Conservation (phyloP, 2,797 vertebrate genomes). For the Clarias platycephalus region DNA sequence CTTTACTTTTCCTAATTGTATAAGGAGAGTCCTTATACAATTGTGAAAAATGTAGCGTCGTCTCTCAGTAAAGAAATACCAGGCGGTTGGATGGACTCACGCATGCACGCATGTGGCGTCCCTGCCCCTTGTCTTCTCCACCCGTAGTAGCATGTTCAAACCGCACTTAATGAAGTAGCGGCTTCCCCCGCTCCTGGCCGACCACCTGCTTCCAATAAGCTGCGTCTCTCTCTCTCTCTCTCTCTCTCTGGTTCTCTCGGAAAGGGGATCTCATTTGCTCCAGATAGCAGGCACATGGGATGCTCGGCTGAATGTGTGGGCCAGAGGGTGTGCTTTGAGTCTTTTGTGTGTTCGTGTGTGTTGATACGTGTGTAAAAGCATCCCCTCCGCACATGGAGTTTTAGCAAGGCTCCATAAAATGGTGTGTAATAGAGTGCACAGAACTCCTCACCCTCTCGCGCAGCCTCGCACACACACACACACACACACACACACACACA, state of each 20-base stretch:
- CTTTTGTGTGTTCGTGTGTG: conserved; percentile 16
- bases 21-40: conserved; percentile 12
- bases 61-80: conserved; percentile 19
- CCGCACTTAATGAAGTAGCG: conserved; percentile 74
- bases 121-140: conserved; percentile 61
- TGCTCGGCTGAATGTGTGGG: conserved; percentile 34
- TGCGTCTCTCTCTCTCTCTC: conserved; percentile 70
- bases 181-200: conserved; percentile 73
- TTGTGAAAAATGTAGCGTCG: not conserved
- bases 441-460: conserved; percentile 4
- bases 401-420: conserved; percentile 28
- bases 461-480: conserved; percentile 22
- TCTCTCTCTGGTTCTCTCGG: conserved; percentile 68
- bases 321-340: conserved; percentile 29
- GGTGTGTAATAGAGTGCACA: conserved; percentile 20
- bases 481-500: conserved; percentile 46
- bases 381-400: conserved; percentile 8
- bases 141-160: conserved; percentile 74
- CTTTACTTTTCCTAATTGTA: conserved; percentile 28
- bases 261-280: conserved; percentile 64
- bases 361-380: conserved; percentile 19
- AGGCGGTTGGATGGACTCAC: conserved; percentile 13
- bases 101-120: conserved; percentile 48
- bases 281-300: conserved; percentile 36
- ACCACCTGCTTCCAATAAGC: conserved; percentile 76